Percentiles rank a stretch among this genome's conserved stretches.
Conservation (phyloP, 2,888 invertebrate genomes). For the Pseudolycoriella hygida region DNA sequence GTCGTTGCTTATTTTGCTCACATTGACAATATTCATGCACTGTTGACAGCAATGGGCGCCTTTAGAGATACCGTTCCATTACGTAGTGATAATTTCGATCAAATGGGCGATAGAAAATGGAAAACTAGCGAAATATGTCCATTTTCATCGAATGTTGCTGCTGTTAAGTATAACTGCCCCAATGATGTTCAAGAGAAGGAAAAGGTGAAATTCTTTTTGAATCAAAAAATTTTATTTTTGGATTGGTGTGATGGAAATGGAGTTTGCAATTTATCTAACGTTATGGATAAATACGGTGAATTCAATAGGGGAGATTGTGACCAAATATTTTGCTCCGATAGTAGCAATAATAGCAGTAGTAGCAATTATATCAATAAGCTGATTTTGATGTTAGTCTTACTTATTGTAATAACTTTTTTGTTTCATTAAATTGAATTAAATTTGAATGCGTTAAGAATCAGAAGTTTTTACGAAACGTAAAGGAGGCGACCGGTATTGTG, state of each 20-base stretch:
- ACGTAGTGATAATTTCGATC: not conserved
- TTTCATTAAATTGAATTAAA: too few species aligned
- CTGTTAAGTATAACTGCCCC: not conserved
- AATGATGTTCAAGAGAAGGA: not conserved
- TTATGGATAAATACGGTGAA: not conserved
- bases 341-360: too few species aligned
- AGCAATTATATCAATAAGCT: too few species aligned
- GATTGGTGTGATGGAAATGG: not conserved
- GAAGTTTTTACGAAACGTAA: too few species aligned
- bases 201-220: not conserved
- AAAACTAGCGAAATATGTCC: not conserved
- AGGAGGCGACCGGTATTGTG: too few species aligned
- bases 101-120: not conserved
- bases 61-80: not conserved
- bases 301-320: not conserved
- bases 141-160: not conserved
- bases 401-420: too few species aligned
- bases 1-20: not conserved
- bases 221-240: not conserved
- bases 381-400: too few species aligned
- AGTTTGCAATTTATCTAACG: not conserved
- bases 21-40: not conserved
- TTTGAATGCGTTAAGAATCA: too few species aligned
- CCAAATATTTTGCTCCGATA: not conserved
- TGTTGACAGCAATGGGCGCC: not conserved